These are phyloP conservation scores for Eidolon dupreanum DNA, from an alignment of 2,797 vertebrate genomes.

Conservation along the genomic window DNA sequence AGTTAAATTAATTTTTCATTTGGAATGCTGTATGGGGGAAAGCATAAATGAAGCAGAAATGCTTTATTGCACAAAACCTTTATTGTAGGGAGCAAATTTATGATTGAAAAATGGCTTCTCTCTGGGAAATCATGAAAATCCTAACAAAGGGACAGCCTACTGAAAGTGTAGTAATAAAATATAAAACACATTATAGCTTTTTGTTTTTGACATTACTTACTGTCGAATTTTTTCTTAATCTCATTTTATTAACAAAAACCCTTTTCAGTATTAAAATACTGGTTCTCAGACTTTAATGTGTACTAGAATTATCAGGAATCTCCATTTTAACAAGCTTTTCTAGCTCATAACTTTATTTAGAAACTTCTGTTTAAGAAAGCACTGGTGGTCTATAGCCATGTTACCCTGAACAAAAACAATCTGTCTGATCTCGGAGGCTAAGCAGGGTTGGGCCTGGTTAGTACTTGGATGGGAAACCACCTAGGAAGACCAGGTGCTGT, in stretches of 20 bases:
- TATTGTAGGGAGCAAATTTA: not conserved
- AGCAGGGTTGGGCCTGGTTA: no score
- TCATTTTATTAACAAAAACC: not conserved
- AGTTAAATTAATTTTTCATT: constrained; percentile 48
- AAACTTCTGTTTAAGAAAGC: not conserved
- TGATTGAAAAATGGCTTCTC: not conserved
- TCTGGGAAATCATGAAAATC: not conserved
- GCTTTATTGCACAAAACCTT: constrained; percentile 9
- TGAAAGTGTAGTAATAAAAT: not conserved
- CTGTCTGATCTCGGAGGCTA: no score
- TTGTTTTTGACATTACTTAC: not conserved
- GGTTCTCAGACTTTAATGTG: not conserved
- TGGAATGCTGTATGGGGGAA: not conserved
- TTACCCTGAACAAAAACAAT: no score
- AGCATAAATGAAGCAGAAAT: constrained; percentile 17
- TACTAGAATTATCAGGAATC: not conserved
- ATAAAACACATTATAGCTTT: not conserved
- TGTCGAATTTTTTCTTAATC: not conserved
- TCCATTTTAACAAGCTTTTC: constrained; percentile 3
- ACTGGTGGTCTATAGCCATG: not conserved
- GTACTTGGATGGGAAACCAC: no score
- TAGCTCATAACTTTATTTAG: constrained; percentile 35
- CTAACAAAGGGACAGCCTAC: not conserved
- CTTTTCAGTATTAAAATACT: not conserved
- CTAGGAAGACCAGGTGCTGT: no score